These are phyloP conservation scores for Mystacornis crossleyi DNA, from an alignment of 2,113 vertebrate genomes.

Conservation along the genomic window DNA sequence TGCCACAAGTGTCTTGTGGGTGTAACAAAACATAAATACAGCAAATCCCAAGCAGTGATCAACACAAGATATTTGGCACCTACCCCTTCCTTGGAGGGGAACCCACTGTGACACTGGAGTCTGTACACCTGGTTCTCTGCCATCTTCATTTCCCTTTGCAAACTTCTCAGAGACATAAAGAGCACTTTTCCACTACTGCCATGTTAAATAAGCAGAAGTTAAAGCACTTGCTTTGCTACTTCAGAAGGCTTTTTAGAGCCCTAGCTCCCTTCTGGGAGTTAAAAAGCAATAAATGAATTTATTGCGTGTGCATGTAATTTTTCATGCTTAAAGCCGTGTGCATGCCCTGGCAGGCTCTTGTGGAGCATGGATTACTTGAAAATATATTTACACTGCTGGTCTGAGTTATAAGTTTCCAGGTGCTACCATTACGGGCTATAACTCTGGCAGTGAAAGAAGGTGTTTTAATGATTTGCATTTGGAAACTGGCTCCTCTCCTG, in stretches of 20 bases:
- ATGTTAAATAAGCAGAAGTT: neutral
- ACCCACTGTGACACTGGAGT: neutral
- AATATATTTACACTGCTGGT: neutral
- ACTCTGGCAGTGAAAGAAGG: neutral
- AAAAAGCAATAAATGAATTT: conserved; percentile 30
- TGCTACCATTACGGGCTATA: neutral
- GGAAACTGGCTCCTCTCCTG: neutral
- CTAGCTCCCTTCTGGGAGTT: neutral
- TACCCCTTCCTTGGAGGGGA: neutral
- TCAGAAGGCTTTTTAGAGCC: neutral
- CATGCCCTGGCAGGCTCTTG: conserved; percentile 6
- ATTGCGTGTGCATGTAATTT: neutral
- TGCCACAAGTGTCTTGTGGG: neutral
- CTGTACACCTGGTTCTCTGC: neutral
- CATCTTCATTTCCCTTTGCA: neutral
- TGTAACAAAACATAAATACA: neutral
- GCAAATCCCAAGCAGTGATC: neutral
- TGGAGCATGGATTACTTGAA: neutral
- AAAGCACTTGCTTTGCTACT: neutral
- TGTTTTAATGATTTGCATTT: neutral
- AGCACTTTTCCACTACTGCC: neutral
- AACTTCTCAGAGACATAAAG: neutral
- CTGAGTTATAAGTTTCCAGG: neutral
- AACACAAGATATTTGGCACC: neutral
- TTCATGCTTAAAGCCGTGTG: neutral